These are phyloP conservation scores for Ophion obscuratus DNA, from an alignment of 2,888 invertebrate genomes.

Conservation along the genomic window DNA sequence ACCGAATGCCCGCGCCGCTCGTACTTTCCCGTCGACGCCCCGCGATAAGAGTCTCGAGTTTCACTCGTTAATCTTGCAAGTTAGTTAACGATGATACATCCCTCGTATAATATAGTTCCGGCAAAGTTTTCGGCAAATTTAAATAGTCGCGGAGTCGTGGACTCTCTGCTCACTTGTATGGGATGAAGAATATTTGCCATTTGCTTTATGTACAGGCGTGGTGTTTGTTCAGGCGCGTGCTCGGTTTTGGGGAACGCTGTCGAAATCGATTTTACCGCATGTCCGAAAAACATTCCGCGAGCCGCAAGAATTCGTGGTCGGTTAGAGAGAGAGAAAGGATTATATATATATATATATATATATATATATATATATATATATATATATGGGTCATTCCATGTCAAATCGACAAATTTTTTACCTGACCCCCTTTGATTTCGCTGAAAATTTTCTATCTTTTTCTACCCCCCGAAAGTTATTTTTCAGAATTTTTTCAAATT, in stretches of 20 bases:
- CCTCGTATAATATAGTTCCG: constrained; percentile 8
- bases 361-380: constrained; percentile 26
- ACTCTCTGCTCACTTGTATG: not conserved
- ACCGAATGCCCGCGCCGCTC: not conserved
- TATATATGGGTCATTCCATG: no score
- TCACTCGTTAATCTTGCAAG: constrained; percentile 49
- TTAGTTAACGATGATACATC: constrained; percentile 48
- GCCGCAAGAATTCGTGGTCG: constrained; percentile 19
- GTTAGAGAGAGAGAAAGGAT: not conserved
- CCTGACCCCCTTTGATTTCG: no score
- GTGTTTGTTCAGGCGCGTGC: constrained; percentile 5
- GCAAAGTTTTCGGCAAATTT: constrained; percentile 13
- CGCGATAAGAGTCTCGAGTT: constrained; percentile 39
- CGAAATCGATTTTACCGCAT: constrained; percentile 32
- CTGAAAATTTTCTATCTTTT: no score
- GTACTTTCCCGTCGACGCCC: constrained; percentile 21
- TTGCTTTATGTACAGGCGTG: constrained; percentile 32
- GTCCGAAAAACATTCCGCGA: constrained; percentile 15
- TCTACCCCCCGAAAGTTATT: no score
- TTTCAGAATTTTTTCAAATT: no score
- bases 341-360: constrained; percentile 27
- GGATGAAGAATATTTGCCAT: constrained; percentile 41
- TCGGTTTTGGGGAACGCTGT: constrained; percentile 20
- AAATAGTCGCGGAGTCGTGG: constrained; percentile 1
- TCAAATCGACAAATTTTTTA: no score